phyloP scores from a whole-genome alignment of 2,888 invertebrate species.

The Brenthis daphne region DNA sequence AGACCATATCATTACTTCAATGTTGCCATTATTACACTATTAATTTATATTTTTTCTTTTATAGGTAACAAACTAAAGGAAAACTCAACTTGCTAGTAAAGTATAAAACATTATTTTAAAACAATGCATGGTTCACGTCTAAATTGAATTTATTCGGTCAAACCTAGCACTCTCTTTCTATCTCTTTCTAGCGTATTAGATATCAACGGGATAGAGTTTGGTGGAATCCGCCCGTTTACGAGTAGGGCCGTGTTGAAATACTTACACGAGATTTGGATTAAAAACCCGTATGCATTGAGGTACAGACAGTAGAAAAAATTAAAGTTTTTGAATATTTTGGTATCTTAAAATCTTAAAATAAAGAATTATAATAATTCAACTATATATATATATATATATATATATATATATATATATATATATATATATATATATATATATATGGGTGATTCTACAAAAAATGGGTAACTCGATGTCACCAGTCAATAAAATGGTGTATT shows the following conservation, averaged over 20 bases:
- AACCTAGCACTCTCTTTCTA: constrained; percentile 42
- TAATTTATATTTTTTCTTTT: constrained; percentile 32
- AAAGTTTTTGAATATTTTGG: not conserved
- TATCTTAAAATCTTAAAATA: not conserved
- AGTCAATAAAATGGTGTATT: too few relatives aligned
- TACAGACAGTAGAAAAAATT: constrained; percentile 55
- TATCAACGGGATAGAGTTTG: constrained; percentile 45
- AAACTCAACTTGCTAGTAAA: constrained; percentile 27
- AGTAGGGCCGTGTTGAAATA: constrained; percentile 70
- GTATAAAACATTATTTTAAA: constrained; percentile 35
- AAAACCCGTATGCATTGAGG: constrained; percentile 66
- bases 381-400: too few relatives aligned
- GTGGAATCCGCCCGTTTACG: constrained; percentile 55
- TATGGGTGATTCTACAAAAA: too few relatives aligned
- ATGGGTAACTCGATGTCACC: too few relatives aligned
- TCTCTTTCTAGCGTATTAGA: constrained; percentile 41
- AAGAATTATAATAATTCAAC: too few relatives aligned
- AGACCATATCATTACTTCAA: too few relatives aligned
- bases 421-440: too few relatives aligned
- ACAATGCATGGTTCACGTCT: constrained; percentile 42
- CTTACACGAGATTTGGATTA: constrained; percentile 74
- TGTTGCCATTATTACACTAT: not conserved
- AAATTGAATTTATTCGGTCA: constrained; percentile 47
- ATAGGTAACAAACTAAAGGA: constrained; percentile 41
- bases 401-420: too few relatives aligned